Conservation (phyloP, 2,113 vertebrate genomes). For the Axis porcinus region DNA sequence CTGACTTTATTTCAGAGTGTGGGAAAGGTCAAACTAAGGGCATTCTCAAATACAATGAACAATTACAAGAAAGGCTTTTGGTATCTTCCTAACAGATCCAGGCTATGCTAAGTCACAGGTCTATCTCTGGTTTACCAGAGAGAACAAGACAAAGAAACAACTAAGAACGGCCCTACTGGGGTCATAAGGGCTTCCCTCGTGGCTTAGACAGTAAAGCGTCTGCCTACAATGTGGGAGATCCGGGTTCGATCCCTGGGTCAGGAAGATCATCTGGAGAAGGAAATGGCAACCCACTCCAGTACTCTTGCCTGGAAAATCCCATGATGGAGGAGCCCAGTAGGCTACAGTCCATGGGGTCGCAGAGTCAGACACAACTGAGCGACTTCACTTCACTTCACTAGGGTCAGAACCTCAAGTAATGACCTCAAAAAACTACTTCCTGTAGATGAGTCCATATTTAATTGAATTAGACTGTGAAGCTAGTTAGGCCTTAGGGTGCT, state of each 20-base stretch:
- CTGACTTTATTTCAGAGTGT: background rate
- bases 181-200: background rate
- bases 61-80: background rate
- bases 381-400: no score
- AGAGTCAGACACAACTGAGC: no score
- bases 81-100: background rate
- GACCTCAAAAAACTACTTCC: background rate
- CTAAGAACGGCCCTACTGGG: background rate
- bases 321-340: no score
- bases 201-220: no score
- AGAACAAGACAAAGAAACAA: background rate
- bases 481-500: background rate
- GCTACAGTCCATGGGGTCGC: no score
- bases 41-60: background rate
- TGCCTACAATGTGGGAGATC: no score
- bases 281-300: no score
- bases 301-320: no score
- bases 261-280: no score
- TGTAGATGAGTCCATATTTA: background rate
- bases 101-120: background rate
- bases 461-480: background rate
- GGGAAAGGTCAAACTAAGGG: background rate
- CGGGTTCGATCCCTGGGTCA: no score
- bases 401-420: background rate
- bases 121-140: background rate